These are phyloP conservation scores for Clunio marinus DNA, from an alignment of 2,888 invertebrate species.

Conservation along the genomic window DNA sequence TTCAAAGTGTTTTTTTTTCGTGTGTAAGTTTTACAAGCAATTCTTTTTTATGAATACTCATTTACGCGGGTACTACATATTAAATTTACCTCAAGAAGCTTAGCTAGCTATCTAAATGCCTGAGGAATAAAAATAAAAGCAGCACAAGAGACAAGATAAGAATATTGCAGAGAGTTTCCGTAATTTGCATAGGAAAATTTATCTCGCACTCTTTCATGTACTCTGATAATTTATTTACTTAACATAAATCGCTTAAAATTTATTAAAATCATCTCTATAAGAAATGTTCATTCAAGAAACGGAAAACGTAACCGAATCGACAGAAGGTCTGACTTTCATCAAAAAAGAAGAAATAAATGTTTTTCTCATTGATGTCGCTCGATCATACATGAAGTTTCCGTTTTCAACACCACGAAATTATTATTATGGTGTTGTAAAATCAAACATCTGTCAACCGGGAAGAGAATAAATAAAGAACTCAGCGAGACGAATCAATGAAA, in stretches of 20 bases:
- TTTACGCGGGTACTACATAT: slow-evolving; percentile 5
- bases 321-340: no score
- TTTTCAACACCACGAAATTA: slow-evolving; percentile 11
- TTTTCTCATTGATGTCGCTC: not conserved
- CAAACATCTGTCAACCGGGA: slow-evolving; percentile 34
- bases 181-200: slow-evolving; percentile 34
- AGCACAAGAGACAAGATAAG: slow-evolving; percentile 23
- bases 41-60: not conserved
- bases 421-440: slow-evolving; percentile 1
- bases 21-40: slow-evolving; percentile 16
- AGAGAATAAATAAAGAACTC: not conserved
- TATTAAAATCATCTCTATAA: no score
- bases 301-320: no score
- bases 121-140: not conserved
- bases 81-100: slow-evolving; percentile 24
- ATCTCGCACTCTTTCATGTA: slow-evolving; percentile 11
- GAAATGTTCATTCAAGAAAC: no score
- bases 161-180: not conserved
- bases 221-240: not conserved
- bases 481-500: no score
- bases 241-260: no score
- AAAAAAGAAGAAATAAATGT: no score
- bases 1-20: not conserved
- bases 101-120: no score
- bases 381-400: not conserved